Evolutionary conservation across 2,113 vertebrate genomes (phyloP), one percentile per base, ranked within the genome.

Genomic region (Thamnaconus septentrionalis): DNA sequence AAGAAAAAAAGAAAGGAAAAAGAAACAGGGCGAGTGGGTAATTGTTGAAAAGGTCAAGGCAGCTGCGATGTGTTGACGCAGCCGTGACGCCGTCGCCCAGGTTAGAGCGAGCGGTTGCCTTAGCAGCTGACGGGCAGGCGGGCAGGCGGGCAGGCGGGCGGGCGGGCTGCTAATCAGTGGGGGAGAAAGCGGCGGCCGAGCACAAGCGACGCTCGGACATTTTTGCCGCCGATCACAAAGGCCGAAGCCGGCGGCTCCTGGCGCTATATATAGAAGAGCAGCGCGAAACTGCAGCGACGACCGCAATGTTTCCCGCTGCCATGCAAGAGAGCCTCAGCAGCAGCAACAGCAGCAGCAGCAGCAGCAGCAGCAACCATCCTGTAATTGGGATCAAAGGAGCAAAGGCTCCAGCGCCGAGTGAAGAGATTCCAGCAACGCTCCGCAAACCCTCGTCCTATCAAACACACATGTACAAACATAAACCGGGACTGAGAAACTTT

Each of bases 41-140:
- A 88, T 87, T 89, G 79, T 71, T 83, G 84, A 88, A 86, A 82
- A 89, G 88, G 84, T 85, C 64, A 64, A 44, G 67, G 57, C 12
- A 64, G 68, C 18, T 53, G 41, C 71, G 67, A 64, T 8, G 8
- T 75, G 78, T 54, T 66, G 71, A 72, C 62, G 65, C 39, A 3
- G 54, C 54, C 52, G 66, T 73, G 63, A 70, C 44, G 54, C 69
- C 70, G 56, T 51, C 7, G 47, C 6, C 44, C 54, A 59, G 71
- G 58, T 54, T 58, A 71, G 52, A 41, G 52, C 44, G 57, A 57
- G 52, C 8, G 52, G 59, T 50, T 50, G 55, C 56, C 55, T 41
- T 41, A 39, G 12, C 8, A 55, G 31, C 51, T 62, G 31, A 62
- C 11, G 47, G 44, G 18, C 18, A 2, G 18, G 18, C 18, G 2